Evolutionary conservation across 2,888 invertebrate genomes (phyloP), one percentile per base, ranked within the genome.

Genomic region (Oligia strigilis): DNA sequence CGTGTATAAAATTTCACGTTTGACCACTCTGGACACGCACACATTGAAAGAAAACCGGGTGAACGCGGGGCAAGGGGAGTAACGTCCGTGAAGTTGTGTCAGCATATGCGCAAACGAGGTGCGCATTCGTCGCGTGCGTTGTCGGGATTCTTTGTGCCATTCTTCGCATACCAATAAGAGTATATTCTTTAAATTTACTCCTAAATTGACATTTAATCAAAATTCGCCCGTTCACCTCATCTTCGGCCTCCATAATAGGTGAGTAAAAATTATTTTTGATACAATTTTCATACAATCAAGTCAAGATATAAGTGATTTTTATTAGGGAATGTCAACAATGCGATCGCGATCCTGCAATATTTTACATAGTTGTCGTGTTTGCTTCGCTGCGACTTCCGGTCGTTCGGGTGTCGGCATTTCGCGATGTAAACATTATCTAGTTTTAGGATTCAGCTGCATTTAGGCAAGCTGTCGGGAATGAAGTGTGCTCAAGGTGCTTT

Each of bases 131-230:
- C 97, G 98, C 98, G 97, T 98, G 98, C 98, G 98, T 99, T 98
- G 98, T 98, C 98, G 98, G 98, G 98, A 99, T 99, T 99, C 99
- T 98, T 99, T 99, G 98, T 98, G 98, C 98, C 99, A 99, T 99
- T 99, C 99, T 98, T 98, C 98, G 98, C 98, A 99, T 99, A 98
- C 99, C 98, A 98, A 97, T 97, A 98, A 97, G 97, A 97, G 97
- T 97, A 97, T 97, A 97, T 97, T 97, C 97, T 98, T 98, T 97
- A 97, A 97, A 97, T 98, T 97, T 97, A 97, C 97, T 97, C 97
- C 96, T 96, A 97, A 97, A 98, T 97, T 97, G 97, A 97, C 94
- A 95, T 93, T 93, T 95, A 97, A 97, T 97, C 97, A 98, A 98
- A 98, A 98, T 97, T 97, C 97, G 97, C 94, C 97, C 96, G 97